Evolutionary conservation across 2,888 invertebrate species (phyloP), one percentile per base, ranked within the genome.

Genomic region (Hemistola chrysoprasaria): DNA sequence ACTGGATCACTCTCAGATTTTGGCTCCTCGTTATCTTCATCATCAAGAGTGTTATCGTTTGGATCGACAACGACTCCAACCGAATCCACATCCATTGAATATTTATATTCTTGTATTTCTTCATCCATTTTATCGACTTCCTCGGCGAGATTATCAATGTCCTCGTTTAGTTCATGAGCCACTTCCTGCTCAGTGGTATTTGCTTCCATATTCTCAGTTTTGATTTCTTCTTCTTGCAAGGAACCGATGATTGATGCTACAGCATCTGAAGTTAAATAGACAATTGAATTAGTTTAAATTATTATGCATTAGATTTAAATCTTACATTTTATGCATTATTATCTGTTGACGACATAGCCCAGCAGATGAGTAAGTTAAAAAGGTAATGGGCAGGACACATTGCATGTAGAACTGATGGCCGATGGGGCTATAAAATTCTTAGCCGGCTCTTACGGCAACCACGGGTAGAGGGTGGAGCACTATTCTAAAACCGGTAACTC

Each of bases 181-280:
- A n/a, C 6, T 20, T 21, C 2, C 2, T 21, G 8, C 2, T 20
- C 22, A 10, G 6, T 10, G 8, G 1, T 7, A 38, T 47, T 43
- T 5, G 30, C 37, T 26, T 39, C 38, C 33, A 53, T 48, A 32
- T 49, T 23, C 27, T 44, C 34, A 22, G 25, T 25, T 28, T 32
- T 57, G 56, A 22, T 36, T 38, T 27, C 47, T 10, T 57, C 52
- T 54, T 70, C 62, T 1, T 52, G 47, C 1, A 67, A 40, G 22
- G 78, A 74, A 4, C 85, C 86, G 29, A 85, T 84, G 38, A 87
- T 84, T 16, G 85, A 81, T 1, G 86, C 85, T 22, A 86, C 82
- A 6, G 86, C 86, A 62, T 82, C 85, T 80, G 52, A 8, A 50
- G 36, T 22, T 38, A 21, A 11, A 30, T 9, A 4, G 6, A 10